Evolutionary conservation across 2,888 invertebrate genomes (phyloP).

Genomic region (Lottia gigantea): DNA sequence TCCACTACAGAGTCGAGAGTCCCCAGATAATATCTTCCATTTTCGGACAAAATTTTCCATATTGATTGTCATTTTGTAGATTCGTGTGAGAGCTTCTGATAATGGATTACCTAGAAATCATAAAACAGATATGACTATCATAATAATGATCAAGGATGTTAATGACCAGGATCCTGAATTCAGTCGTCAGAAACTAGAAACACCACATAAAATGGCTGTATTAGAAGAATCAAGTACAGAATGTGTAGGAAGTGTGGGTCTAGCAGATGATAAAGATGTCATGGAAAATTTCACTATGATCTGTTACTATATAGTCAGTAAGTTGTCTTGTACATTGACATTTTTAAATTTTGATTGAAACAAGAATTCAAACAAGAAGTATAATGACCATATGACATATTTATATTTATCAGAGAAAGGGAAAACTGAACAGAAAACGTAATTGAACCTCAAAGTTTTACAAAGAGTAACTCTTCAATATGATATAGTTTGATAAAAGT

Average conservation of each 20-base stretch:
- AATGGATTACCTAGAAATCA: slow-evolving; percentile 80
- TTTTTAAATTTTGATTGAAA: too few species aligned
- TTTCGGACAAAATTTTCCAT: too few species aligned
- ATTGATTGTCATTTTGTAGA: slow-evolving; percentile 33
- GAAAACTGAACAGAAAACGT: too few species aligned
- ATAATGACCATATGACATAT: too few species aligned
- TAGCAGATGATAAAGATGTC: slow-evolving; percentile 81
- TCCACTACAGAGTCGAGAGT: too few species aligned
- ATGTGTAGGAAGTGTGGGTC: slow-evolving; percentile 43
- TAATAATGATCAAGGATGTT: slow-evolving; percentile 69
- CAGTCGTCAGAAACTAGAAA: slow-evolving; percentile 40
- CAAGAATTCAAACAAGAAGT: too few species aligned
- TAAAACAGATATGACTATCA: slow-evolving; percentile 78
- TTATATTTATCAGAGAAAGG: too few species aligned
- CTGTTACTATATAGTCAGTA: slow-evolving; percentile 90
- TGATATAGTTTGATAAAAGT: too few species aligned
- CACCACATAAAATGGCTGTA: slow-evolving; percentile 41
- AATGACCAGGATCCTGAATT: slow-evolving; percentile 65
- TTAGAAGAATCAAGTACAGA: slow-evolving; percentile 38
- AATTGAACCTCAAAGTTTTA: too few species aligned
- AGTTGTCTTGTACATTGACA: slow-evolving; percentile 20
- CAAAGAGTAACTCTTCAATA: too few species aligned
- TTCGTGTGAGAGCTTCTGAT: slow-evolving; percentile 80
- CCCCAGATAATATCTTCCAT: too few species aligned
- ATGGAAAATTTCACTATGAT: slow-evolving; percentile 78